phyloP scores from a whole-genome alignment of 2,888 invertebrate species.

The Barypeithes pellucidus region DNA sequence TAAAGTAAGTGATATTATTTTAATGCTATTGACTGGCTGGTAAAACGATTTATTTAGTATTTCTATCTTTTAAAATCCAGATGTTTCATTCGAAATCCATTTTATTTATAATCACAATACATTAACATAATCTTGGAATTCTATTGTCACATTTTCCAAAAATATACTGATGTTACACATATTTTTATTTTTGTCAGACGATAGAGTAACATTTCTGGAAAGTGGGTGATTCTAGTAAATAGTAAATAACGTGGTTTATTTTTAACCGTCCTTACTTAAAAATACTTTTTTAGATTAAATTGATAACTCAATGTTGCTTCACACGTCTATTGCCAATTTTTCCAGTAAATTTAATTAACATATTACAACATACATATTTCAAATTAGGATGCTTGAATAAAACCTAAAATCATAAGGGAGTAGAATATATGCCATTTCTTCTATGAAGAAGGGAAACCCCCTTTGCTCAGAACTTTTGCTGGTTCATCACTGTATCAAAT shows the following conservation, averaged over 20 bases:
- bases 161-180: conserved; percentile 14
- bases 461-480: no score
- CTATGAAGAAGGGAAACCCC: no score
- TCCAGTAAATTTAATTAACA: not conserved
- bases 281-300: conserved; percentile 35
- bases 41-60: not conserved
- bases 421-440: no score
- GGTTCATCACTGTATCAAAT: no score
- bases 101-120: conserved; percentile 9
- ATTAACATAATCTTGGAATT: not conserved
- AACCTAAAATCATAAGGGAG: no score
- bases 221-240: conserved; percentile 34
- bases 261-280: conserved; percentile 48
- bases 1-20: not conserved
- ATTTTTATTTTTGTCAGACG: conserved; percentile 22
- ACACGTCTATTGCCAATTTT: conserved; percentile 5
- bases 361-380: no score
- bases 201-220: not conserved
- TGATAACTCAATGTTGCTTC: conserved; percentile 33
- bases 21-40: no score
- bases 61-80: not conserved
- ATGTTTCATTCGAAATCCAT: not conserved
- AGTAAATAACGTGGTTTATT: conserved; percentile 44
- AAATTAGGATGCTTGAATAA: no score
- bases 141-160: conserved; percentile 10